Evolutionary conservation across 2,888 invertebrate species (phyloP), one percentile per base, ranked within the genome.

Genomic region (Microchrysa polita): DNA sequence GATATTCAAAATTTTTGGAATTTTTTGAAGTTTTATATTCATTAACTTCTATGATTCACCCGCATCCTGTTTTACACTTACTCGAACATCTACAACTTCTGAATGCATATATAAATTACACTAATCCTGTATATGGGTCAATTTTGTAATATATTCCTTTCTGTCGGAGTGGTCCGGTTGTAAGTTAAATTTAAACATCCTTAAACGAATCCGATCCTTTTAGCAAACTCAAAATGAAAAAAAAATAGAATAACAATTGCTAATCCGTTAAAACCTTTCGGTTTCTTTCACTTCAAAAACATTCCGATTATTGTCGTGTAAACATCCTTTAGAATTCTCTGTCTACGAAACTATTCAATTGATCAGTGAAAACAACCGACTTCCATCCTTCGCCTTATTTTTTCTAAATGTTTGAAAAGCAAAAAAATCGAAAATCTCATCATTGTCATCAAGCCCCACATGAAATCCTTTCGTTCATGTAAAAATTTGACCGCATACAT

Each of bases 191-290:
- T 10, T 20, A 20, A 10, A 34, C 27, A 34, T 10, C 18, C 22
- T 55, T 7, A 55, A 20, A 16, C 12, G 52, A 20, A 20, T 55
- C 18, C 55, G 14, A 18, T 20, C n/a, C 22, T n/a, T 20, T 55
- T 16, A n/a, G n/a, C 55, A 55, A 20, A 55, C 55, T 16, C 18
- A 5, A 5, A 20, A 16, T 40, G 0, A 22, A 34, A 22, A 67
- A 67, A 55, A 69, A 34, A 20, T 34, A 61, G 0, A 22, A 34
- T 16, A 67, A 67, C 69, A 69, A 34, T 23, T 57, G 1, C 16
- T 69, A 69, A 69, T 69, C 57, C 69, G 14, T 57, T 69, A 42
- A 69, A 23, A 40, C 42, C 69, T 12, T 40, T 69, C n/a, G 48
- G 27, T 23, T 34, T 18, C n/a, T 2, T 40, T 42, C 55, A 57